Evolutionary conservation across 2,888 invertebrate genomes (phyloP).

Genomic region (Corbicula japonica): DNA sequence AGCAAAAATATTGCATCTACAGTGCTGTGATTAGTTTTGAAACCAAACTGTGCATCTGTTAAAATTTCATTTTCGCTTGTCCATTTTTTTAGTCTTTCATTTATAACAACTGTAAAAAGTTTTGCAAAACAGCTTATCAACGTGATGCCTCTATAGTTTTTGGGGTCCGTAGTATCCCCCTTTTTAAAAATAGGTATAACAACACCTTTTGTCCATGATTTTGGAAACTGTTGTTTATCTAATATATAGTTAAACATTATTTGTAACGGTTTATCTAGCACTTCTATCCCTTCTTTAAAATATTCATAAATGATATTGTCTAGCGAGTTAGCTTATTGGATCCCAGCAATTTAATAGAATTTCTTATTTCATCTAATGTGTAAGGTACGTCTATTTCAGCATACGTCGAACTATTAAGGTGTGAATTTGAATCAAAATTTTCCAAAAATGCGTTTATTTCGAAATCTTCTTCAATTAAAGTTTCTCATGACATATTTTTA

Average conservation of each 20-base stretch:
- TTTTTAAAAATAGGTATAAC: slow-evolving; percentile 57
- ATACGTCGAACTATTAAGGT: not conserved
- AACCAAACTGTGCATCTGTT: slow-evolving; percentile 62
- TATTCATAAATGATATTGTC: slow-evolving; percentile 49
- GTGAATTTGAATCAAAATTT: not conserved
- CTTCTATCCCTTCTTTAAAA: slow-evolving; percentile 34
- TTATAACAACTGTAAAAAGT: slow-evolving; percentile 54
- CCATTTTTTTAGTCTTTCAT: slow-evolving; percentile 52
- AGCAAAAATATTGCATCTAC: slow-evolving; percentile 57
- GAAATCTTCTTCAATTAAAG: not conserved
- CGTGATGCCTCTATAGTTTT: slow-evolving; percentile 53
- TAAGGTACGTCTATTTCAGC: not conserved
- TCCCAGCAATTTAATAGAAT: not conserved
- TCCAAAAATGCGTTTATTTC: not conserved
- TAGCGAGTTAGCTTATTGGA: slow-evolving; percentile 32
- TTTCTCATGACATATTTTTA: not conserved
- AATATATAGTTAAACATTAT: slow-evolving; percentile 43
- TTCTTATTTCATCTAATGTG: slow-evolving; percentile 15
- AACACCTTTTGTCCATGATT: slow-evolving; percentile 44
- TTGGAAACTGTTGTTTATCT: slow-evolving; percentile 35
- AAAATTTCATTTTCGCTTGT: slow-evolving; percentile 32
- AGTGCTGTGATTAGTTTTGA: slow-evolving; percentile 40
- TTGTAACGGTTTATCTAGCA: slow-evolving; percentile 17
- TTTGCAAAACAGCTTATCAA: slow-evolving; percentile 53
- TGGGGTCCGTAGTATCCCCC: slow-evolving; percentile 43